Evolutionary conservation across 2,113 vertebrate species (phyloP).

Genomic region (Chaenogobius annularis): DNA sequence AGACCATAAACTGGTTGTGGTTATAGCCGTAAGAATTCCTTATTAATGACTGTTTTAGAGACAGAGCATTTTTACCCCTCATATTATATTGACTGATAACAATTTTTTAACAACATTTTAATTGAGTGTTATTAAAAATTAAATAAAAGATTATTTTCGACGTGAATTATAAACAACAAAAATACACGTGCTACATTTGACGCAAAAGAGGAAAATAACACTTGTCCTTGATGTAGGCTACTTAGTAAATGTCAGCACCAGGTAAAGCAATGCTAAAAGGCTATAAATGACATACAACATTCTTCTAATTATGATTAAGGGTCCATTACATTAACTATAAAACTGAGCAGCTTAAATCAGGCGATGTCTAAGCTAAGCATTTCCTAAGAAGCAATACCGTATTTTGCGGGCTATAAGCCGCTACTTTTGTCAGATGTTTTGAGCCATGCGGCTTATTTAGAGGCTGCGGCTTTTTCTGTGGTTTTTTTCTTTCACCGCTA

Average conservation of each 20-base stretch:
- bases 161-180: too few species aligned
- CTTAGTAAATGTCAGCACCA: slow-evolving; percentile 1
- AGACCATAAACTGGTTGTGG: slow-evolving; percentile 11
- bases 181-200: not conserved
- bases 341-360: slow-evolving; percentile 6
- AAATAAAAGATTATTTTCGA: too few species aligned
- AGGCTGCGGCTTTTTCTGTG: too few species aligned
- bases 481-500: too few species aligned
- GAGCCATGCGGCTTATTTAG: too few species aligned
- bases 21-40: not conserved
- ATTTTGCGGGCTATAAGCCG: too few species aligned
- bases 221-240: slow-evolving; percentile 9
- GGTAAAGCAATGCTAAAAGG: slow-evolving; percentile 20
- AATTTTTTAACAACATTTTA: too few species aligned
- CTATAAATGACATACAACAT: not conserved
- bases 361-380: slow-evolving; percentile 14
- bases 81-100: too few species aligned
- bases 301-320: slow-evolving; percentile 21
- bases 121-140: too few species aligned
- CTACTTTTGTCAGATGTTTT: too few species aligned
- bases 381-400: not conserved
- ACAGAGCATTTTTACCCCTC: too few species aligned
- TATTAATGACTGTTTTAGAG: too few species aligned
- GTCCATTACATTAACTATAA: slow-evolving; percentile 11
- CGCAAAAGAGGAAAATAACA: slow-evolving; percentile 11